Evolutionary conservation across 1,140 invertebrate genomes (phyloP).

Genomic region (Helicoverpa armigera): DNA sequence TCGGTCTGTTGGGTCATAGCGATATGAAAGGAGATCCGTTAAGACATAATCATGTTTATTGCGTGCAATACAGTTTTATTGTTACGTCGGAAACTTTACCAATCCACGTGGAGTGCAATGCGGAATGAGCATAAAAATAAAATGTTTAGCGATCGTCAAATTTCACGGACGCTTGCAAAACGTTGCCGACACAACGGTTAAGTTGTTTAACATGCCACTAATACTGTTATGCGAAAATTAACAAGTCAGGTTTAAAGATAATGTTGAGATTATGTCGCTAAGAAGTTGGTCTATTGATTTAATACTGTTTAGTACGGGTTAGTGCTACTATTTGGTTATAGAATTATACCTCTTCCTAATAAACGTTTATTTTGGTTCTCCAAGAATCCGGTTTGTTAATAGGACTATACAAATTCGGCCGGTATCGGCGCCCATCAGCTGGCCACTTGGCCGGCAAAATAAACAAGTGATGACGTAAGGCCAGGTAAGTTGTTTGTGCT

Average conservation of each 20-base stretch:
- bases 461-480: conserved; percentile 33
- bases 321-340: background rate
- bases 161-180: conserved; percentile 66
- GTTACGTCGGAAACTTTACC: conserved; percentile 24
- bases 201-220: conserved; percentile 62
- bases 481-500: conserved; percentile 35
- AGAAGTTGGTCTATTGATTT: background rate
- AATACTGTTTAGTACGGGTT: background rate
- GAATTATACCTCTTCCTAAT: background rate
- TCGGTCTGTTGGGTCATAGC: conserved; percentile 20
- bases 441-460: conserved; percentile 10
- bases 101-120: conserved; percentile 49
- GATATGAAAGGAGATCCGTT: conserved; percentile 8
- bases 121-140: conserved; percentile 55
- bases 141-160: conserved; percentile 58
- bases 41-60: conserved; percentile 15
- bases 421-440: conserved; percentile 9
- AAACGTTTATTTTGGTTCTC: no score
- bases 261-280: conserved; percentile 20
- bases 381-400: conserved; percentile 12
- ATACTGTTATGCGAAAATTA: conserved; percentile 67
- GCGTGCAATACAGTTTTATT: conserved; percentile 22
- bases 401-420: conserved; percentile 7
- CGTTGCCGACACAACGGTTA: conserved; percentile 57
- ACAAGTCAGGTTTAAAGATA: conserved; percentile 43